These are phyloP conservation scores for Drosophila varians DNA, from an alignment of 1,140 invertebrate species.

Conservation along the genomic window DNA sequence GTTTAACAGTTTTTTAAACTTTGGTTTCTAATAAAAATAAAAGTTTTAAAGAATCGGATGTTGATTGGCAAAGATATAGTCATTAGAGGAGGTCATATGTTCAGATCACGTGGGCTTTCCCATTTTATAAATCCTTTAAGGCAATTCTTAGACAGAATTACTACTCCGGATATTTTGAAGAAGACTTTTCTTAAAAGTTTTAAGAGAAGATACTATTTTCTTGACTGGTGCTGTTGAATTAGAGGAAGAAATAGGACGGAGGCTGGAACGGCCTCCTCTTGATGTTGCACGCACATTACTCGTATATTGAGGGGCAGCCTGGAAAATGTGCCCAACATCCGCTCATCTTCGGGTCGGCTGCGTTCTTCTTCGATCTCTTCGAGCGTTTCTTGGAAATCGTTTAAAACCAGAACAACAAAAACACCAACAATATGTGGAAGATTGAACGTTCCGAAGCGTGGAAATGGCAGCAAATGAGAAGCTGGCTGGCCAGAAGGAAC, in stretches of 20 bases:
- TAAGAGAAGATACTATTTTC: not conserved
- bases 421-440: constrained; percentile 38
- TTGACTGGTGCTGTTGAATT: not conserved
- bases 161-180: no score
- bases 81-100: no score
- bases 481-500: constrained; percentile 24
- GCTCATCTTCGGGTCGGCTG: constrained; percentile 42
- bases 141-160: no score
- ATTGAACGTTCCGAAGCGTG: constrained; percentile 66
- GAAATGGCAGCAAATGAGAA: constrained; percentile 63
- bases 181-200: not conserved
- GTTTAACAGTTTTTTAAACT: not conserved
- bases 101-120: no score
- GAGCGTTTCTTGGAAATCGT: constrained; percentile 74
- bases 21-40: no score
- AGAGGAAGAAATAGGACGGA: constrained; percentile 24
- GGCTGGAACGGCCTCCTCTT: constrained; percentile 1
- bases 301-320: constrained; percentile 26
- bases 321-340: constrained; percentile 74
- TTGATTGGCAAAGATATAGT: no score
- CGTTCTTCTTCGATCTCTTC: constrained; percentile 41
- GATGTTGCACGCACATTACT: constrained; percentile 41
- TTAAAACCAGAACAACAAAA: constrained; percentile 65
- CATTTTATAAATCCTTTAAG: no score
- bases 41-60: no score